phyloP scores from a whole-genome alignment of 2,888 invertebrate species.

The Plagodis dolabraria region DNA sequence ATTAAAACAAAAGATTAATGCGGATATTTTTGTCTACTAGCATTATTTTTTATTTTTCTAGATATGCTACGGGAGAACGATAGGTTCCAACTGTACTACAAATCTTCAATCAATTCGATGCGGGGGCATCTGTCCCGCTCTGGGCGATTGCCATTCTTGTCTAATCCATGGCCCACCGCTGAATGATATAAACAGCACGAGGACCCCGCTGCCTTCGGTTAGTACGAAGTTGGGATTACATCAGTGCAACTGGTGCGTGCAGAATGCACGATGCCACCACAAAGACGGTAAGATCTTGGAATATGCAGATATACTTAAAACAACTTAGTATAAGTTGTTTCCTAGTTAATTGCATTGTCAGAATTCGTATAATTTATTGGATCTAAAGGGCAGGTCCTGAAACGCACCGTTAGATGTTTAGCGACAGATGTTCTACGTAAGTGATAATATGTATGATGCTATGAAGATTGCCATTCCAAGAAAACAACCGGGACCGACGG shows the following conservation, averaged over 20 bases:
- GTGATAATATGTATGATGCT: too few species aligned
- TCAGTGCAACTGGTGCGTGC: conserved; percentile 97
- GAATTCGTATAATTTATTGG: too few species aligned
- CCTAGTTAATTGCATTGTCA: too few species aligned
- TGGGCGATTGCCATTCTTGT: conserved; percentile 96
- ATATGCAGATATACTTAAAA: background rate
- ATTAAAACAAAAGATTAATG: too few species aligned
- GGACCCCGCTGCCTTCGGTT: conserved; percentile 81
- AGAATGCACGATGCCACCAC: conserved; percentile 95
- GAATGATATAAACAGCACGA: conserved; percentile 61
- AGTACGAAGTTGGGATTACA: conserved; percentile 91
- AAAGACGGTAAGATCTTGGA: conserved; percentile 86
- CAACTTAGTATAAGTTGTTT: too few species aligned
- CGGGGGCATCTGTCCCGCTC: conserved; percentile 94
- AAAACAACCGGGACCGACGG: too few species aligned
- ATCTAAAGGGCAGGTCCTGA: too few species aligned
- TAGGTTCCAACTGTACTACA: conserved; percentile 95
- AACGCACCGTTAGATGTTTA: too few species aligned
- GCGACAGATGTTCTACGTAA: too few species aligned
- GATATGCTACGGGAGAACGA: conserved; percentile 93
- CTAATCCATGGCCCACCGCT: conserved; percentile 90
- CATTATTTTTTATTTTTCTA: conserved; percentile 41
- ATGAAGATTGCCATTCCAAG: too few species aligned
- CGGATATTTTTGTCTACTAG: too few species aligned
- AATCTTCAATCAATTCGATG: conserved; percentile 95